A percentile compares a stretch with the other conserved stretches of the same genome.
phyloP scores from a whole-genome alignment of 2,113 vertebrate species.

The Myiopsitta monachus region DNA sequence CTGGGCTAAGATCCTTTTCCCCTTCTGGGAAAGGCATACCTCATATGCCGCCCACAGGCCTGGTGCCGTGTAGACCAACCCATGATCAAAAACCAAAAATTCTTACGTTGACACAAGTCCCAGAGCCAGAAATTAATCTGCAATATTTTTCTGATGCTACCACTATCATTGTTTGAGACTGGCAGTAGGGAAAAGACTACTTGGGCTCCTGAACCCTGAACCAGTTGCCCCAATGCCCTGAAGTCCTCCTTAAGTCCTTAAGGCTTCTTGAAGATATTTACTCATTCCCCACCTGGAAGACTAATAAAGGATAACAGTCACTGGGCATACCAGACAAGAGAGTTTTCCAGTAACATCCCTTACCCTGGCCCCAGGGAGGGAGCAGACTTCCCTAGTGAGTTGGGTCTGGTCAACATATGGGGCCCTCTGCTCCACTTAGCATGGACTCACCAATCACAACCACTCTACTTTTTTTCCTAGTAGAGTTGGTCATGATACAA shows the following conservation, averaged over 20 bases:
- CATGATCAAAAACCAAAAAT: background rate
- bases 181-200: background rate
- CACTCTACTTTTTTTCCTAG: background rate
- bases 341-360: background rate
- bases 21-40: background rate
- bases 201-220: background rate
- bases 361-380: background rate
- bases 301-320: background rate
- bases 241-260: background rate
- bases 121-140: background rate
- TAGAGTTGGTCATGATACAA: background rate
- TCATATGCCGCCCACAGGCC: fast-evolving
- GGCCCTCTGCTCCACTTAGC: background rate
- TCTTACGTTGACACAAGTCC: fast-evolving
- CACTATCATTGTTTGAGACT: background rate
- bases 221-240: background rate
- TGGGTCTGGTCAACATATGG: background rate
- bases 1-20: background rate
- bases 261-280: background rate
- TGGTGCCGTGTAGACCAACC: background rate
- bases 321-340: background rate
- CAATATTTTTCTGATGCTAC: background rate
- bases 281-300: background rate
- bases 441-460: background rate
- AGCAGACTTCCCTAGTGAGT: background rate